These are phyloP conservation scores for Sinocyclocheilus anophthalmus DNA, from an alignment of 2,113 vertebrate species.

Conservation along the genomic window DNA sequence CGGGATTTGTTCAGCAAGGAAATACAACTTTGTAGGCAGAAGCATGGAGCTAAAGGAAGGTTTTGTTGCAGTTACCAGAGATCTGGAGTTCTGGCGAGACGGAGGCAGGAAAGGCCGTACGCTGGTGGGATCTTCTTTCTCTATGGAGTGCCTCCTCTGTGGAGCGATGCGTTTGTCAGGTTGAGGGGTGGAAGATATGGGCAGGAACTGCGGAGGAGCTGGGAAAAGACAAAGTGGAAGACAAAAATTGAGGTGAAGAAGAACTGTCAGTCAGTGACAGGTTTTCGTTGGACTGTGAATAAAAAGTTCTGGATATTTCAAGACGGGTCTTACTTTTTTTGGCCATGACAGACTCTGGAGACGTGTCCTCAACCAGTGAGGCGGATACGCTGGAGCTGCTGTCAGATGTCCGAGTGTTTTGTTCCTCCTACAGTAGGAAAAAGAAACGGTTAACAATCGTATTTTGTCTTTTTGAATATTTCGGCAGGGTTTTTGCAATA, in stretches of 20 bases:
- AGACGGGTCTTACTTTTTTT: conserved; percentile 83
- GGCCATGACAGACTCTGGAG: conserved; percentile 72
- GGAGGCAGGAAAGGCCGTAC: conserved; percentile 82
- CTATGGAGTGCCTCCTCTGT: conserved; percentile 88
- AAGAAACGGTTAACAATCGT: not conserved
- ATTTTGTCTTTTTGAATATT: too few relatives aligned
- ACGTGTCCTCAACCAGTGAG: conserved; percentile 80
- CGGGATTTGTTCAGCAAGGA: not conserved
- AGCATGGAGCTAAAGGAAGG: too few relatives aligned
- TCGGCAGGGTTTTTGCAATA: not conserved
- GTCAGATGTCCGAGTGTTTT: conserved; percentile 66
- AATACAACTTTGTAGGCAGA: not conserved
- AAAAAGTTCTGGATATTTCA: conserved; percentile 2
- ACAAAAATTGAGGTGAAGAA: not conserved
- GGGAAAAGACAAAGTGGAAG: not conserved
- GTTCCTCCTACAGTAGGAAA: conserved; percentile 81
- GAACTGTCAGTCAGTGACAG: not conserved
- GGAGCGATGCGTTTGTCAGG: conserved; percentile 83
- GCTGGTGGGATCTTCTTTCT: conserved; percentile 87
- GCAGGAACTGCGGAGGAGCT: conserved; percentile 88
- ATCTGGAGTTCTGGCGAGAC: conserved; percentile 87
- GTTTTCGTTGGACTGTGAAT: not conserved
- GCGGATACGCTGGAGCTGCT: conserved; percentile 86
- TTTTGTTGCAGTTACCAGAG: conserved; percentile 82
- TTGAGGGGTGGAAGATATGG: conserved; percentile 86